Conservation (phyloP, 2,113 vertebrate genomes). For the Actenoides hombroni region DNA sequence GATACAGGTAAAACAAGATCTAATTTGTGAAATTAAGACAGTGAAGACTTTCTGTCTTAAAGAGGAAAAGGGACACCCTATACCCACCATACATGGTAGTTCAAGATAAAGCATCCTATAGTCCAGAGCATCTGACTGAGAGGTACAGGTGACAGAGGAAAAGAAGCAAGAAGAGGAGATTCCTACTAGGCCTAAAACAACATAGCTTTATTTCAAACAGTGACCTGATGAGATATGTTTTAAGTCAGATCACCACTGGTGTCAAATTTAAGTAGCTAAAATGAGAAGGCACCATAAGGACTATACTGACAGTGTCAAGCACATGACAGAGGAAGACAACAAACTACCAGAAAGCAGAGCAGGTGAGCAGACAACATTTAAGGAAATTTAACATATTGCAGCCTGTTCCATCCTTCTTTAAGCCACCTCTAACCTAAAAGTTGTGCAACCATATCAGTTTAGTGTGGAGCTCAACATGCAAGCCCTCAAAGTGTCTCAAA, state of each 20-base stretch:
- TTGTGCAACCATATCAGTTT: background rate
- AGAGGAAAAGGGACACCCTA: background rate
- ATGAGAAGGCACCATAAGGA: background rate
- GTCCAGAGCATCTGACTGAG: background rate
- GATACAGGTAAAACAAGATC: background rate
- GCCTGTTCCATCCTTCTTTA: background rate
- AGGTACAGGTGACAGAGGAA: background rate
- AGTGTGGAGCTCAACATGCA: background rate
- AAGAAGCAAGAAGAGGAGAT: background rate
- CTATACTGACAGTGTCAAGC: background rate
- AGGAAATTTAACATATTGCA: background rate
- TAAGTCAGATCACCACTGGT: background rate
- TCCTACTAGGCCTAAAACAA: background rate
- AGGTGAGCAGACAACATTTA: background rate
- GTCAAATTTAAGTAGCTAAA: background rate
- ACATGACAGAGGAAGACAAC: background rate
- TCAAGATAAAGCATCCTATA: background rate
- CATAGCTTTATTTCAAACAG: background rate
- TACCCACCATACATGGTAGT: background rate
- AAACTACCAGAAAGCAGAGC: background rate
- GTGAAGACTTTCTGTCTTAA: background rate
- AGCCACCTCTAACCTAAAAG: background rate
- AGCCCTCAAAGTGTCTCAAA: background rate
- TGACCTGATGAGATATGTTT: background rate
- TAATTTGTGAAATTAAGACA: background rate